phyloP scores from a whole-genome alignment of 2,797 vertebrate species.

The Tapera naevia region DNA sequence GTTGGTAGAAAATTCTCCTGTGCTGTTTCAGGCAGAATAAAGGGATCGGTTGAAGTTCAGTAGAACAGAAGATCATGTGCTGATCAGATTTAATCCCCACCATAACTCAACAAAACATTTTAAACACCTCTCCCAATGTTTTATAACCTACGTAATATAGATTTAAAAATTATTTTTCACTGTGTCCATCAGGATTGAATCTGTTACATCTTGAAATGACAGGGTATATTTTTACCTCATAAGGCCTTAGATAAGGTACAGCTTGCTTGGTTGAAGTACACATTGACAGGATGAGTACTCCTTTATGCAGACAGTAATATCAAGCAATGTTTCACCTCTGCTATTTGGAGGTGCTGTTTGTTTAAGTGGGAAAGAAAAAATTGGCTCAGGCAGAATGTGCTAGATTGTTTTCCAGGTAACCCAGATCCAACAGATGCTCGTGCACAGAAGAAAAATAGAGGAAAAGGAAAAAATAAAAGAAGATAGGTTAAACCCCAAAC shows the following conservation, averaged over 20 bases:
- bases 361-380: not conserved
- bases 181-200: not conserved
- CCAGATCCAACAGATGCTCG: not conserved
- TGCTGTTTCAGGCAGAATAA: not conserved
- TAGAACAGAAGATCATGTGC: not conserved
- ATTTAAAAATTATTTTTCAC: not conserved
- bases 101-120: not conserved
- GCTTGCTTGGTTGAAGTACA: not conserved
- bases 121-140: not conserved
- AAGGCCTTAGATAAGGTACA: not conserved
- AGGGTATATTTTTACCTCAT: not conserved
- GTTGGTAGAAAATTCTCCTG: not conserved
- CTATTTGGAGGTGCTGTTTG: not conserved
- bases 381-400: not conserved
- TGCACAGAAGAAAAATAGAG: not conserved
- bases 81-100: not conserved
- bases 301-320: not conserved
- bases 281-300: not conserved
- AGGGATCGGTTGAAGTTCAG: not conserved
- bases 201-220: not conserved
- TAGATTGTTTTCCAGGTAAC: not conserved
- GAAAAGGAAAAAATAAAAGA: not conserved
- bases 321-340: not conserved
- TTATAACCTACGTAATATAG: not conserved
- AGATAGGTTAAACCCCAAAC: not conserved